Base-by-base conservation (phyloP, 2,888 invertebrate genomes). In the Parnassius mnemosyne region DNA sequence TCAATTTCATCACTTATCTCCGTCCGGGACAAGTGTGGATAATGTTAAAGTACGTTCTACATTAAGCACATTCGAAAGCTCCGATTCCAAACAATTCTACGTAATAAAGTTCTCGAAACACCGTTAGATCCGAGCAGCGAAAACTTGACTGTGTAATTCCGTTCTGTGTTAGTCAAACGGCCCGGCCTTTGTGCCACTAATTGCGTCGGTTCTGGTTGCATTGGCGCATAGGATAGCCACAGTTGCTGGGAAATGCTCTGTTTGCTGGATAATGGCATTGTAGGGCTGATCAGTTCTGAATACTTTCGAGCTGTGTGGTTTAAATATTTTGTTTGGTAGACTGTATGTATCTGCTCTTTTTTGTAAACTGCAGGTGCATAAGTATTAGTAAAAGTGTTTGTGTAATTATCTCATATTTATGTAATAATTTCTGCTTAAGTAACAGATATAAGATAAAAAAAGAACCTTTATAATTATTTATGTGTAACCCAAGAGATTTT, bases 171-270 rank as follows among this genome's bases (percentile, higher is more conserved):
- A 56, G 44, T 51, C 44, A 60, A 60, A 60, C 60, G 60, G 51
- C 43, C 55, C 56, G 61, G 61, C 61, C 61, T 61, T 61, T 61
- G 61, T 61, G 51, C 61, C 46, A 56, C 44, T 61, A 61, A 61
- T 61, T 61, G 61, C 56, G 44, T 52, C 44, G 13, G 50, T 43
- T 52, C 51, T 60, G 65, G 61, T 58, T 66, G 50, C 49, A 44
- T 44, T 34, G 51, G 56, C 61, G 44, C 42, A 54, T 49, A 50
- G 54, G 57, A 50, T 16, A 49, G 58, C 46, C 60, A 42, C 60
- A 50, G 41, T 49, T 34, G 42, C 41, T 59, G 41, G 20, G 20
- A 2, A 20, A 20, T 20, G 20, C 20, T 20, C 20, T 20, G 20
- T 20, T 20, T 20, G 20, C 20, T 20, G 20, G 20, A 20, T 20